Evolutionary conservation across 2,113 vertebrate genomes (phyloP).

Genomic region (Nematolebias whitei): DNA sequence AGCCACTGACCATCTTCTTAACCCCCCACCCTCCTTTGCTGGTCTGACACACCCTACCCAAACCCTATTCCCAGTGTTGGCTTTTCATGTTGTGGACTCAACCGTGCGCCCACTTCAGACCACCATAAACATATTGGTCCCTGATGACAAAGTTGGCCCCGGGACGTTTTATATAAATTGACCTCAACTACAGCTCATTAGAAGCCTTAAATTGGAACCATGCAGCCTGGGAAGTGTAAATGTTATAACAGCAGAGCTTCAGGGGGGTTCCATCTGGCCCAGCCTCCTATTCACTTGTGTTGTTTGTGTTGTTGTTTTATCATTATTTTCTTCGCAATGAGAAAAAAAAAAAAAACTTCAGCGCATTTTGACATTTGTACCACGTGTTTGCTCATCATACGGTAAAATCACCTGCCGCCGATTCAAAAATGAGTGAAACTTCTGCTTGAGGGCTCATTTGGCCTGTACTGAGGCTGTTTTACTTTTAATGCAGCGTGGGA

Average conservation of each 20-base stretch:
- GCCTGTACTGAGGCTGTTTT: conserved; percentile 36
- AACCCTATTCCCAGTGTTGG: conserved; percentile 62
- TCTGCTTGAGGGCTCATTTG: conserved; percentile 20
- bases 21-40: conserved; percentile 56
- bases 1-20: conserved; percentile 79
- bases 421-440: conserved; percentile 2
- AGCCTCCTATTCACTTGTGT: conserved; percentile 22
- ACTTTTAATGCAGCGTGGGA: conserved; percentile 31
- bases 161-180: conserved; percentile 82
- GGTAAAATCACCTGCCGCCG: conserved; percentile 9
- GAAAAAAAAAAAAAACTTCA: not conserved
- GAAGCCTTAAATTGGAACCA: conserved; percentile 83
- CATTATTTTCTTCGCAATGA: too few species aligned
- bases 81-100: conserved; percentile 81
- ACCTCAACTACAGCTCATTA: conserved; percentile 86
- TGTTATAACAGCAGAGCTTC: conserved; percentile 62
- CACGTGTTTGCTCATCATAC: not conserved
- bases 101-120: conserved; percentile 83
- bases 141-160: conserved; percentile 82
- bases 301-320: not conserved
- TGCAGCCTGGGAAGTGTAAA: conserved; percentile 74
- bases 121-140: conserved; percentile 83
- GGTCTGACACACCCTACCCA: conserved; percentile 77
- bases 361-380: not conserved
- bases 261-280: conserved; percentile 43